phyloP scores from a whole-genome alignment of 2,113 vertebrate species.

The Ciconia maguari region DNA sequence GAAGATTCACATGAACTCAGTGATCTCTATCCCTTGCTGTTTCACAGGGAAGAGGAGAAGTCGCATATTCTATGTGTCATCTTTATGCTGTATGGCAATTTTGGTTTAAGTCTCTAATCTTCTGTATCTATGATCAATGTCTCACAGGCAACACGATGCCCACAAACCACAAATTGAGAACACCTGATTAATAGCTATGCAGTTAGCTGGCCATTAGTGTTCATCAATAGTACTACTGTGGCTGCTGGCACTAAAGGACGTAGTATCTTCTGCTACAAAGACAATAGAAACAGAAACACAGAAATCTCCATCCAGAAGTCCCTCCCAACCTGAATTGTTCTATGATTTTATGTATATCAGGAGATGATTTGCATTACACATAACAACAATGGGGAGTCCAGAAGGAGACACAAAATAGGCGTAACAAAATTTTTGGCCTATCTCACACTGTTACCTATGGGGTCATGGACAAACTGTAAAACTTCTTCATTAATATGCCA shows the following conservation, averaged over 20 bases:
- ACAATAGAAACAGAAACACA: background rate
- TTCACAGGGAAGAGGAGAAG: background rate
- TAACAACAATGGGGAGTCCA: background rate
- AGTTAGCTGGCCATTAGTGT: background rate
- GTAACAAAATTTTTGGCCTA: background rate
- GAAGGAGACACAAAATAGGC: background rate
- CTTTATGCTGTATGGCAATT: background rate
- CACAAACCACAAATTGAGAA: background rate
- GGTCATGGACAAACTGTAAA: background rate
- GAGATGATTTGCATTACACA: background rate
- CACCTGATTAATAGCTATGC: background rate
- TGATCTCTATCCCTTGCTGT: background rate
- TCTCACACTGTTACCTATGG: background rate
- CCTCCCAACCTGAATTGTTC: background rate
- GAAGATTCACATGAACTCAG: accelerated
- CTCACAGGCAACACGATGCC: background rate
- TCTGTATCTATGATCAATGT: background rate
- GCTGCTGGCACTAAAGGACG: background rate
- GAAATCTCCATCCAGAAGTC: background rate
- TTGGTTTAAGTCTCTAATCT: background rate
- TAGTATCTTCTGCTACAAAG: background rate
- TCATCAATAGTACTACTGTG: background rate
- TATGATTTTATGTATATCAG: background rate
- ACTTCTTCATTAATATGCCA: background rate
- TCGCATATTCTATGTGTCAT: background rate